Percentiles rank a stretch among this genome's conserved stretches.
Conservation (phyloP, 2,888 invertebrate species). For the Pristionchus maxplancki region DNA sequence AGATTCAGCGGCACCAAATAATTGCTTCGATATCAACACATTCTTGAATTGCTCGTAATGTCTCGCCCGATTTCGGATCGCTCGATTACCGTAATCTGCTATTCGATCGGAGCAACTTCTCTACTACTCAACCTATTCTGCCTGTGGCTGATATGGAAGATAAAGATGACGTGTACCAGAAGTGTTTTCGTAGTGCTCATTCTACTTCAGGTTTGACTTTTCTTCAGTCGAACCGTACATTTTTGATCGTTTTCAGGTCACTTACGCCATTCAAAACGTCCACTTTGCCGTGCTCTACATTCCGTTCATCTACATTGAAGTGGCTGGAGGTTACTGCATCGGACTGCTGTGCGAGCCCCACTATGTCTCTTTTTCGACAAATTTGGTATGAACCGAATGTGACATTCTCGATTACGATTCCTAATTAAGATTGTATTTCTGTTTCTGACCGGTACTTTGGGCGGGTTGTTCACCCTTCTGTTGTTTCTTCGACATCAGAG, state of each 20-base stretch:
- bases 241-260: background rate
- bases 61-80: background rate
- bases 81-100: background rate
- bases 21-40: background rate
- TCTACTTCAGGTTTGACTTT: background rate
- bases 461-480: background rate
- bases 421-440: background rate
- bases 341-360: background rate
- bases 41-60: background rate
- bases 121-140: background rate
- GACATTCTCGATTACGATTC: background rate
- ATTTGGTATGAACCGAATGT: background rate
- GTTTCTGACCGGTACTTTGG: background rate
- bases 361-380: background rate
- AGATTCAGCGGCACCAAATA: too few species aligned
- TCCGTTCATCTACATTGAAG: background rate
- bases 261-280: background rate
- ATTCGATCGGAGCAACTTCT: background rate
- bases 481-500: constrained; percentile 21
- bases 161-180: background rate
- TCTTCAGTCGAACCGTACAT: background rate
- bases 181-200: background rate
- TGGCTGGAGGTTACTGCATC: background rate
- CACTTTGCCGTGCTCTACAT: background rate
- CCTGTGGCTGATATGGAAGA: background rate